Evolutionary conservation across 35 echinoderm and acorn worm genomes (phyloP).

Genomic region (Apostichopus parvimensis): DNA sequence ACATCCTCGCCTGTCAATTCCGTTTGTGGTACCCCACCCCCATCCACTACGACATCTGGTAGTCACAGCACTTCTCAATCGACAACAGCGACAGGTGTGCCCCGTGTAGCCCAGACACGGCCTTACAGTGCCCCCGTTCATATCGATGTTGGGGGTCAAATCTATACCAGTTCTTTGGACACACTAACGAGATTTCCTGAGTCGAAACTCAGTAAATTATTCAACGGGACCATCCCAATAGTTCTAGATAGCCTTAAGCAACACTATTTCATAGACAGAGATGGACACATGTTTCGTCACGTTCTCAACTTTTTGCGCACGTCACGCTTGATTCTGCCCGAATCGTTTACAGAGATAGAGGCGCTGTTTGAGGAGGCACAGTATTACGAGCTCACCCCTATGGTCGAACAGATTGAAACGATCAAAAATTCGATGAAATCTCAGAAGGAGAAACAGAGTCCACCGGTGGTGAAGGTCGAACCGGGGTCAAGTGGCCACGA

Average conservation of each 20-base stretch:
- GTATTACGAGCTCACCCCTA: conserved; percentile 79
- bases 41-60: conserved; percentile 48
- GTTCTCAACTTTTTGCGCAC: conserved; percentile 95
- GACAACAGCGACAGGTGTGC: conserved; percentile 59
- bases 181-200: conserved; percentile 88
- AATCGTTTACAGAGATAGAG: conserved; percentile 81
- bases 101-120: conserved; percentile 81
- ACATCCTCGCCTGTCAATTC: conserved; percentile 71
- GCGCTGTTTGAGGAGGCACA: conserved; percentile 93
- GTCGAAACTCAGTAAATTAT: conserved; percentile 89
- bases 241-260: conserved; percentile 95
- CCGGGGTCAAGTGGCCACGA: conserved; percentile 69
- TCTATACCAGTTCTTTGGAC: conserved; percentile 94
- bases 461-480: conserved; percentile 63
- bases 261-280: conserved; percentile 98
- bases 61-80: conserved; percentile 24
- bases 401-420: conserved; percentile 81
- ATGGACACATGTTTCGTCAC: conserved; percentile 93
- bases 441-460: conserved; percentile 58
- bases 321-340: conserved; percentile 74
- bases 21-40: conserved; percentile 70
- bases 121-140: conserved; percentile 91
- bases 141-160: conserved; percentile 98
- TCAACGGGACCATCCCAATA: conserved; percentile 94
- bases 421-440: conserved; percentile 39